phyloP scores from a whole-genome alignment of 2,888 invertebrate species.

The Eilema sororculum region DNA sequence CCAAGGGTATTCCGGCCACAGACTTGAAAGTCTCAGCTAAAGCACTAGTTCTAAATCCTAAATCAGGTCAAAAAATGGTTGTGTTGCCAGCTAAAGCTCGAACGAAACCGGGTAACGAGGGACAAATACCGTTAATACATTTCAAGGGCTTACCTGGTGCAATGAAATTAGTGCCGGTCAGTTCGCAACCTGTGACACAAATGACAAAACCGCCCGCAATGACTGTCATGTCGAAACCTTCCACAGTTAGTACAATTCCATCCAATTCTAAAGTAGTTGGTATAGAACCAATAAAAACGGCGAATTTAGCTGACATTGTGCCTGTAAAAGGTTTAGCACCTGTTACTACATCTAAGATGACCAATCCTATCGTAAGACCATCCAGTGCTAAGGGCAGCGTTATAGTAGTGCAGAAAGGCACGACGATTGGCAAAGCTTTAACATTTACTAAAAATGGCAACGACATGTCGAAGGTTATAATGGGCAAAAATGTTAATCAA shows the following conservation, averaged over 20 bases:
- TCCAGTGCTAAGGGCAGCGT: conserved; percentile 85
- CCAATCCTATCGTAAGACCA: conserved; percentile 79
- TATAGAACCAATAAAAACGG: conserved; percentile 73
- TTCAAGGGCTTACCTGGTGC: conserved; percentile 80
- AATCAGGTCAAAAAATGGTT: conserved; percentile 84
- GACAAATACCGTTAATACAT: conserved; percentile 78
- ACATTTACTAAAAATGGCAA: conserved; percentile 81
- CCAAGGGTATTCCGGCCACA: conserved; percentile 82
- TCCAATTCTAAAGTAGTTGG: conserved; percentile 70
- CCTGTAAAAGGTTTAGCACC: conserved; percentile 80
- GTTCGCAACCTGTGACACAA: conserved; percentile 70
- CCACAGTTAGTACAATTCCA: conserved; percentile 63
- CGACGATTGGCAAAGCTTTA: conserved; percentile 82
- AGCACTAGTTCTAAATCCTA: conserved; percentile 81
- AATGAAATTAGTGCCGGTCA: conserved; percentile 82
- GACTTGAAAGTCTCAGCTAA: conserved; percentile 84
- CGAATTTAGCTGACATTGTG: conserved; percentile 81
- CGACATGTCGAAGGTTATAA: conserved; percentile 84
- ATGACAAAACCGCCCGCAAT: conserved; percentile 64
- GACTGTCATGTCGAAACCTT: conserved; percentile 73
- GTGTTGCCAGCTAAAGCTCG: conserved; percentile 80
- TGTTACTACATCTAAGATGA: conserved; percentile 73
- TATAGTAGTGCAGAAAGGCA: conserved; percentile 88
- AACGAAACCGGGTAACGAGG: conserved; percentile 73
- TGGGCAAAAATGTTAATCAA: conserved; percentile 84